These are phyloP conservation scores for Lithobates pipiens DNA, from an alignment of 2,797 vertebrate species.

Conservation along the genomic window DNA sequence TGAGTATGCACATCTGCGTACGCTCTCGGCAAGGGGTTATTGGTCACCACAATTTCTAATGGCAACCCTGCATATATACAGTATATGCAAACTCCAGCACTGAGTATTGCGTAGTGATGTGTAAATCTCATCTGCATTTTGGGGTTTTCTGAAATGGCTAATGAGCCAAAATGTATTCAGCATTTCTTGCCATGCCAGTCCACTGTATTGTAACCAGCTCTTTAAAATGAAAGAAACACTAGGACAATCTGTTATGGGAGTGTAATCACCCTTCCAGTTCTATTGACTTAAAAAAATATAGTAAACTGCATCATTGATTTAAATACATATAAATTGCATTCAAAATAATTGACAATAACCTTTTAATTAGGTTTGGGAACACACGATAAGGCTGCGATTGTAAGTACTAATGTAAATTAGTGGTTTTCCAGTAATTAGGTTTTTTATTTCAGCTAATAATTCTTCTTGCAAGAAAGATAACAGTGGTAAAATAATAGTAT, in stretches of 20 bases:
- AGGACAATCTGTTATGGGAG: neutral
- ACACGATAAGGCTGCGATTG: neutral
- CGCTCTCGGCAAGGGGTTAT: no score
- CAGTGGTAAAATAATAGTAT: conserved; percentile 8
- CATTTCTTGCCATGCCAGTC: neutral
- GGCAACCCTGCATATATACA: no score
- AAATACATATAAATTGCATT: neutral
- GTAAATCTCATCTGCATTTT: no score
- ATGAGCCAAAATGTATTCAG: no score
- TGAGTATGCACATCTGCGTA: no score
- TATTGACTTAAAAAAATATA: conserved; percentile 1
- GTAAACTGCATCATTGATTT: conserved; percentile 14
- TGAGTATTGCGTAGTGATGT: no score
- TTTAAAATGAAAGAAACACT: neutral
- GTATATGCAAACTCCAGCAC: no score
- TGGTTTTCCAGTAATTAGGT: conserved; percentile 27
- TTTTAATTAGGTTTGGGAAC: conserved; percentile 27
- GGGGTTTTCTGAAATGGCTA: no score
- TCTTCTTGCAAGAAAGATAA: neutral
- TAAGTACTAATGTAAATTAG: conserved; percentile 1
- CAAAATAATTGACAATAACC: conserved; percentile 12
- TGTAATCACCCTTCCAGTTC: neutral
- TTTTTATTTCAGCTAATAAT: conserved; percentile 32
- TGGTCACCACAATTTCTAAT: no score
- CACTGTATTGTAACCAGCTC: neutral